Base-by-base conservation (phyloP, 2,797 vertebrate species). In the Enteromius radiatus region DNA sequence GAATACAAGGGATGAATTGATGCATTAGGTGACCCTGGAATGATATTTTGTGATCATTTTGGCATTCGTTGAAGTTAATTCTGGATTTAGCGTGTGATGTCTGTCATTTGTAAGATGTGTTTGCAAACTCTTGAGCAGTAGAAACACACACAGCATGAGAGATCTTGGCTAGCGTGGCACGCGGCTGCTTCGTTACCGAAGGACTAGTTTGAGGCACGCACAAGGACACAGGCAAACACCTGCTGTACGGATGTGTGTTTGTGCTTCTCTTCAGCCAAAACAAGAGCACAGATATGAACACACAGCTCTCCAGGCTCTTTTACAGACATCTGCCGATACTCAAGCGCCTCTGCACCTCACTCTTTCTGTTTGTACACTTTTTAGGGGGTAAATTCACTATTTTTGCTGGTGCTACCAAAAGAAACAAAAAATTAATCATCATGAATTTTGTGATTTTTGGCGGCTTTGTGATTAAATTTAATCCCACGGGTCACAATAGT, bases 171-270 rank as follows among this genome's bases (percentile, higher is more conserved):
- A 2, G 4, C 5, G 23, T 14, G 11, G 2, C 56, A 61, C 12
- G 23, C 4, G 26, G 45, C 28, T 15, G 47, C 52, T 52, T 73
- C 19, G 21, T 73, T 73, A 73, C 26, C 5, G 45, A 45, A 49
- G 69, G 45, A 31, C 69, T 71, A 8, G 70, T 19, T 52, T 73
- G 8, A 73, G 41, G n/a, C n/a, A 23, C 12, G 68, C 45, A 52
- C 70, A 33, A 52, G 19, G 19, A 73, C 47, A 7, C 17, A 17
- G 21, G 28, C 19, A 73, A 71, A 71, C 69, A 52, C 47, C 70
- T 73, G 47, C 70, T 54, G 70, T 33, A 73, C 11, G 1, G 17
- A 36, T n/a, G 10, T 2, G 5, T 36, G 70, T 54, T 59, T 54
- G 47, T 14, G 70, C 70, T 36, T 33, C 70, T 64, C 15, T 64